These are phyloP conservation scores for Drosophila engyochracea DNA, from an alignment of 2,888 invertebrate species.

Conservation along the genomic window DNA sequence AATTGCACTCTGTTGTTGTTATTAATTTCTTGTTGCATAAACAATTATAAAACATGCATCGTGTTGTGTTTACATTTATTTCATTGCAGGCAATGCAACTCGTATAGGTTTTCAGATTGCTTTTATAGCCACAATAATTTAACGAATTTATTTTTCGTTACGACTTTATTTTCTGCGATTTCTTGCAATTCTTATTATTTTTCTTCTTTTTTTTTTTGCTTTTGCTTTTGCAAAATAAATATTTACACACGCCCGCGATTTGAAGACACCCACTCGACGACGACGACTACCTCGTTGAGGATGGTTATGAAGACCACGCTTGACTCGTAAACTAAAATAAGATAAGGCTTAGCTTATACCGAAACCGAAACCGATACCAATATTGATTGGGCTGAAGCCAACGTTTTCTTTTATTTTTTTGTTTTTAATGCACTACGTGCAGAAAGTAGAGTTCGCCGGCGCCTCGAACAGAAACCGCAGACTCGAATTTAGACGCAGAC, in stretches of 20 bases:
- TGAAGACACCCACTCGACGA: slow-evolving; percentile 54
- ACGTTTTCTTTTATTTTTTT: slow-evolving; percentile 4
- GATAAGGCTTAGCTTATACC: slow-evolving; percentile 26
- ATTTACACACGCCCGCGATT: slow-evolving; percentile 52
- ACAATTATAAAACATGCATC: slow-evolving; percentile 67
- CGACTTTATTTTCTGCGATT: slow-evolving; percentile 9
- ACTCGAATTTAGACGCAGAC: slow-evolving; percentile 20
- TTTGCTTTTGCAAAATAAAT: slow-evolving; percentile 41
- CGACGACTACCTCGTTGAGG: slow-evolving; percentile 33
- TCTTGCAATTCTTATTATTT: background rate
- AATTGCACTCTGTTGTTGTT: slow-evolving; percentile 53
- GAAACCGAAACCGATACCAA: slow-evolving; percentile 15
- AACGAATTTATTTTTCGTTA: slow-evolving; percentile 56
- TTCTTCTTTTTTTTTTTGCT: slow-evolving; percentile 13
- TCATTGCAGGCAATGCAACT: slow-evolving; percentile 27
- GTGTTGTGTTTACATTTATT: slow-evolving; percentile 52
- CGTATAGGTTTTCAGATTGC: slow-evolving; percentile 40
- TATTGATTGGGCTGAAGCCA: slow-evolving; percentile 26
- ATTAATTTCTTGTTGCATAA: slow-evolving; percentile 56
- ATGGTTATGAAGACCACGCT: slow-evolving; percentile 33
- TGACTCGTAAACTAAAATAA: slow-evolving; percentile 43
- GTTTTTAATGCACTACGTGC: slow-evolving; percentile 4
- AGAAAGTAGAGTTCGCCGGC: slow-evolving; percentile 31
- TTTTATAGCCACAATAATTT: slow-evolving; percentile 48
- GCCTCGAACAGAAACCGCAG: slow-evolving; percentile 18